Evolutionary conservation across 2,888 invertebrate genomes (phyloP), one percentile per base, ranked within the genome.

Genomic region (Toxonevra muliebris): DNA sequence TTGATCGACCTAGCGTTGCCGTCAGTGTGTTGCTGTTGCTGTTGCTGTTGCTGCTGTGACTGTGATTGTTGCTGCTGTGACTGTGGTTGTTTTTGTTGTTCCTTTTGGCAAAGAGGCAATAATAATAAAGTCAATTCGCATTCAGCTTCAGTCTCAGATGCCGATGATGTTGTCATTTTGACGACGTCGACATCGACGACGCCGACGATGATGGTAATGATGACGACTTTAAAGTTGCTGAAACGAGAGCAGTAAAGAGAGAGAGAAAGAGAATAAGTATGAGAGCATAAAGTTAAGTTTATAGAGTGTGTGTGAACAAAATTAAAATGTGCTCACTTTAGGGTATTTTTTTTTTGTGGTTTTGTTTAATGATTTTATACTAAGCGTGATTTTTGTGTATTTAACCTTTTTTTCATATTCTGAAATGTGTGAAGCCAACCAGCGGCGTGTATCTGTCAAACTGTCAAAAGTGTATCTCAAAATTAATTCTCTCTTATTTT

Each of bases 81-180:
- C 48, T n/a, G n/a, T 1, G 8, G 8, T 11, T 48, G 13, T 48
- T 48, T 1, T 71, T 71, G 57, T 42, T 66, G 69, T 73, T 68
- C 64, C 72, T 73, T 71, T 75, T 71, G 69, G 73, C 74, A 69
- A 74, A 71, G 69, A 65, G 52, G 45, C 48, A 15, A 5, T 48
- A 48, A 15, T 30, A 30, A n/a, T 13, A 15, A 13, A 48, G 52
- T 7, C 40, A 42, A 64, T 48, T 53, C 53, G 20, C 12, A 17
- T 50, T 43, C 62, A 54, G 58, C 43, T 55, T 30, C 57, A 54
- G 63, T 19, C 43, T 13, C 62, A 54, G 48, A 62, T 20, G 30
- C 63, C 54, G 42, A 53, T 53, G 50, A 50, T 60, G 40, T 61
- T 61, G 55, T 58, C 54, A 58, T 53, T 61, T 50, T 48, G 61